Percentiles rank a stretch among this genome's conserved stretches.
Conservation (phyloP, 2,797 vertebrate genomes). For the Chrysocyon brachyurus region DNA sequence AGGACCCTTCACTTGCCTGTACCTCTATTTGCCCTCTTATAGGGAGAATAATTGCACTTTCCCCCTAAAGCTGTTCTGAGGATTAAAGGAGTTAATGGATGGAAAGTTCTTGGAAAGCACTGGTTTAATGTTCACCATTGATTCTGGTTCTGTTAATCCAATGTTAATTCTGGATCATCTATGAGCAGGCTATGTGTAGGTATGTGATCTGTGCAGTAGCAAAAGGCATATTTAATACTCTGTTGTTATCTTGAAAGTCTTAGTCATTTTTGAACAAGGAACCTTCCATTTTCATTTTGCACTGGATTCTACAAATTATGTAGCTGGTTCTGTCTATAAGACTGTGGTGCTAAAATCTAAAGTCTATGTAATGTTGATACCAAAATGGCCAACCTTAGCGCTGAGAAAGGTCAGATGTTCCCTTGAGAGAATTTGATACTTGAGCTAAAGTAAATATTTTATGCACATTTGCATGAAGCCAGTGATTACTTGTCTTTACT, state of each 20-base stretch:
- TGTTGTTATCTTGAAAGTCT: not conserved
- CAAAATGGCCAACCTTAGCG: not conserved
- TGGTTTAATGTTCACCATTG: not conserved
- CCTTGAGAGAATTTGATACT: not conserved
- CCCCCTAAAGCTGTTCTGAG: not conserved
- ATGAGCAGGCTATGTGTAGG: not conserved
- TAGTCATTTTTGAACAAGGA: not conserved
- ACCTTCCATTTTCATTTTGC: not conserved
- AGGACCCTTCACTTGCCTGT: not conserved
- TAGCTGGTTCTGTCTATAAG: not conserved
- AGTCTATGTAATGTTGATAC: not conserved
- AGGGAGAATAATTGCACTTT: not conserved
- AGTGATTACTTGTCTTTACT: not conserved
- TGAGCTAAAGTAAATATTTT: constrained; percentile 21
- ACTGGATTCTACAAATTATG: not conserved
- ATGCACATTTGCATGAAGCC: not conserved
- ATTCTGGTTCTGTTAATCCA: no score
- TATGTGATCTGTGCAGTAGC: not conserved
- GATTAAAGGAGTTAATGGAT: not conserved
- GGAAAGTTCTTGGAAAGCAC: not conserved
- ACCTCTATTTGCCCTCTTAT: not conserved
- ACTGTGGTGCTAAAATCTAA: not conserved
- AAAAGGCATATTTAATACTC: not conserved
- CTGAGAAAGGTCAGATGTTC: not conserved
- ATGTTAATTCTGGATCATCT: not conserved